These are phyloP conservation scores for Xylocopa sonorina DNA, from an alignment of 1,140 invertebrate species.

Conservation along the genomic window DNA sequence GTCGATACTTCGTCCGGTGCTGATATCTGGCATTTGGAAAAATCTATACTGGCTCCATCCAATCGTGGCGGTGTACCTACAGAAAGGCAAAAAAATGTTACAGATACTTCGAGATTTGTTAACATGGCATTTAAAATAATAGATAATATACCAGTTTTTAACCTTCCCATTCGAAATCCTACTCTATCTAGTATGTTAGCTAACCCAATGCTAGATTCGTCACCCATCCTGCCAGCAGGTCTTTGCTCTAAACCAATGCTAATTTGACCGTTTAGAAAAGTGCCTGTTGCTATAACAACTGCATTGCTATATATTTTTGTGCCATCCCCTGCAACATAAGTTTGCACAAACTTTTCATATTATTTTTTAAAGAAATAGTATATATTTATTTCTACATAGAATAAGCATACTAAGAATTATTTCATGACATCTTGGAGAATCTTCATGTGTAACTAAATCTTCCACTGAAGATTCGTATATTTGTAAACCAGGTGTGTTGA, in stretches of 20 bases:
- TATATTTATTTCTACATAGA: neutral
- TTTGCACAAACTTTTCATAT: conserved; percentile 19
- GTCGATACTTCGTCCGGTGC: conserved; percentile 87
- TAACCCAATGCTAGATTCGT: conserved; percentile 91
- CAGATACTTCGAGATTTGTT: neutral
- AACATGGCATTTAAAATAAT: neutral
- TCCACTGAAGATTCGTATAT: conserved; percentile 91
- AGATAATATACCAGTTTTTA: conserved; percentile 91
- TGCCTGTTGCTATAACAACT: conserved; percentile 95
- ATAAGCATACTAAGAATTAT: conserved; percentile 84
- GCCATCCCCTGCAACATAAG: conserved; percentile 83
- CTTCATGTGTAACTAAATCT: conserved; percentile 87
- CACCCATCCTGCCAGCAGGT: conserved; percentile 94
- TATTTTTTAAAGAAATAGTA: conserved; percentile 28
- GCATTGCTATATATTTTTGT: conserved; percentile 84
- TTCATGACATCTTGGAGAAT: conserved; percentile 82
- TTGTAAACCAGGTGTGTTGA: conserved; percentile 87
- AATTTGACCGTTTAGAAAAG: conserved; percentile 95
- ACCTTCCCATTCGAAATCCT: conserved; percentile 90
- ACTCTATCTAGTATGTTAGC: conserved; percentile 89
- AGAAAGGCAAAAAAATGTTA: conserved; percentile 28
- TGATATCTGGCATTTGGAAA: conserved; percentile 82
- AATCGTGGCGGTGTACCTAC: conserved; percentile 94
- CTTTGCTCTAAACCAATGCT: conserved; percentile 91
- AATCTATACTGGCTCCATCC: conserved; percentile 89